Conservation (phyloP, 23 tunicate species). For the Ciona savignyi region DNA sequence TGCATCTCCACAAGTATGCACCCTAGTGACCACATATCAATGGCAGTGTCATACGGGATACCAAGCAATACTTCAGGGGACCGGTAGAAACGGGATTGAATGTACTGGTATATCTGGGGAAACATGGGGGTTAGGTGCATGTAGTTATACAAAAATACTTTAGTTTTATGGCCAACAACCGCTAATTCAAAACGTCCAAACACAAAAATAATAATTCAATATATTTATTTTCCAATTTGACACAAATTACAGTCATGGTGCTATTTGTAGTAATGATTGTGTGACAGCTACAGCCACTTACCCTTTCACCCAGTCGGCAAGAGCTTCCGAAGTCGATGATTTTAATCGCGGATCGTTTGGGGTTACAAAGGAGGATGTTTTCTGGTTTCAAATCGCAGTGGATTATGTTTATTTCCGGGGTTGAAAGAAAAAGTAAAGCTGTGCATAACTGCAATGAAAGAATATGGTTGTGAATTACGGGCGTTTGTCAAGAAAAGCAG, state of each 20-base stretch:
- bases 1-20: conserved; percentile 99
- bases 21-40: conserved; percentile 99
- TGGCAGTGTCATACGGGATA: conserved; percentile 94
- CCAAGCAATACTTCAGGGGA: conserved; percentile 97
- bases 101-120: conserved; percentile 95
- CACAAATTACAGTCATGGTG: too few relatives aligned
- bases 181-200: too few relatives aligned
- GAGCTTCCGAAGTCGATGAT: conserved; percentile 99
- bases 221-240: too few relatives aligned
- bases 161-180: too few relatives aligned
- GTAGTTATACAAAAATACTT: too few relatives aligned
- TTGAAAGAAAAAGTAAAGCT: conserved; percentile 75
- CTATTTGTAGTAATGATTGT: too few relatives aligned
- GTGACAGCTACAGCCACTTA: too few relatives aligned
- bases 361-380: conserved; percentile 94
- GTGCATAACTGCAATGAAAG: conserved; percentile 70
- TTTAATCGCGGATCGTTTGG: conserved; percentile 96
- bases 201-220: too few relatives aligned
- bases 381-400: conserved; percentile 99
- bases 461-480: too few relatives aligned
- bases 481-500: too few relatives aligned
- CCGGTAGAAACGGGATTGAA: conserved; percentile 98
- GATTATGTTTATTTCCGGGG: conserved; percentile 93
- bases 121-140: background rate
- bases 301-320: conserved; percentile 97